Evolutionary conservation across 2,113 vertebrate species (phyloP).

Genomic region (Larimichthys crocea): DNA sequence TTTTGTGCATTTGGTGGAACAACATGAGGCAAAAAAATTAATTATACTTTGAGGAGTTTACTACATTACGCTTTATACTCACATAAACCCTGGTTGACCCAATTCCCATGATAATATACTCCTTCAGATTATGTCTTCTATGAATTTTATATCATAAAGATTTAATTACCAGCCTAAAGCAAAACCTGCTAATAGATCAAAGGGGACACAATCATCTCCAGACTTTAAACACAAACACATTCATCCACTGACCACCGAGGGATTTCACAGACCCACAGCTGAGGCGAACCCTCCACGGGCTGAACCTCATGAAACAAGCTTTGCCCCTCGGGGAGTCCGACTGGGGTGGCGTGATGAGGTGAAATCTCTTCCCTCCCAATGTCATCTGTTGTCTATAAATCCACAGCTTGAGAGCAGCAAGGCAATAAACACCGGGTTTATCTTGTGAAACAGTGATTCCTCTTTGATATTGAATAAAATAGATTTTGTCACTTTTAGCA

Average conservation of each 20-base stretch:
- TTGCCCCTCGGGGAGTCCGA: slow-evolving; percentile 48
- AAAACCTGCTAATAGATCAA: not conserved
- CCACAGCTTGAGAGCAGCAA: slow-evolving; percentile 30
- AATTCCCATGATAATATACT: not conserved
- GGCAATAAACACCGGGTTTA: not conserved
- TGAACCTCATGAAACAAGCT: slow-evolving; percentile 70
- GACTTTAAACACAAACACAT: not conserved
- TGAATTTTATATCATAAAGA: not conserved
- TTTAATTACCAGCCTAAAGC: not conserved
- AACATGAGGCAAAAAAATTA: not conserved
- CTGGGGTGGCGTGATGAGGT: slow-evolving; percentile 38
- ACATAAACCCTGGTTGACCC: not conserved
- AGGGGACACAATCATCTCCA: not conserved
- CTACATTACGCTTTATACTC: not conserved
- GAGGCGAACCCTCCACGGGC: slow-evolving; percentile 32
- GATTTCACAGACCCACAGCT: slow-evolving; percentile 31
- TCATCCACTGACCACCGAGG: slow-evolving; percentile 26
- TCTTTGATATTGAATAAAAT: not conserved
- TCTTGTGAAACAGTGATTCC: not conserved
- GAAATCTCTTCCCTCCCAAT: slow-evolving; percentile 21
- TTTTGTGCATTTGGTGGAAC: not conserved
- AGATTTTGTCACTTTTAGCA: slow-evolving; percentile 7
- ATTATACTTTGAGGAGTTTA: not conserved
- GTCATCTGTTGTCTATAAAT: slow-evolving; percentile 66
- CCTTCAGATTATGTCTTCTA: not conserved